Evolutionary conservation across 2,113 vertebrate genomes (phyloP).

Genomic region (Oenanthe oenanthe): DNA sequence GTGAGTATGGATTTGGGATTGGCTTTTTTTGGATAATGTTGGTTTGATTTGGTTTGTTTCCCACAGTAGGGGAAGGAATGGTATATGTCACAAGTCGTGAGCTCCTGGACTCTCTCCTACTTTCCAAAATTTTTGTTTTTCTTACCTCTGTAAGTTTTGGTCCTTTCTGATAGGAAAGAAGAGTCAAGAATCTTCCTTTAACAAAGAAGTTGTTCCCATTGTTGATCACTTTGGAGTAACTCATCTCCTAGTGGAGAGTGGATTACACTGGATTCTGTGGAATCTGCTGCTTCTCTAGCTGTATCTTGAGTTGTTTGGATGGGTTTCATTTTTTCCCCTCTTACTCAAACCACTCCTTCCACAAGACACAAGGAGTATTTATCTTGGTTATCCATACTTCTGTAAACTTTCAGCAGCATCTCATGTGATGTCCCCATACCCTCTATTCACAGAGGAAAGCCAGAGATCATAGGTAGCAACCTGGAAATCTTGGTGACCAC

Average conservation of each 20-base stretch:
- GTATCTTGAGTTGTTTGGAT: background rate
- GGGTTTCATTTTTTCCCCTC: background rate
- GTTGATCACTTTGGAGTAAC: background rate
- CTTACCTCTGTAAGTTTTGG: background rate
- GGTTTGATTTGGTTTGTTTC: background rate
- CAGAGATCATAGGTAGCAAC: conserved; percentile 93
- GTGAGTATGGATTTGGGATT: background rate
- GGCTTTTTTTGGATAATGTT: background rate
- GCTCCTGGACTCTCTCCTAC: background rate
- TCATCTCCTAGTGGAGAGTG: background rate
- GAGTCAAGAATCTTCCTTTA: background rate
- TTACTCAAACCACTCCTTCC: background rate
- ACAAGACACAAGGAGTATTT: background rate
- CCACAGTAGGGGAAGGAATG: background rate
- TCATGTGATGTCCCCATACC: background rate
- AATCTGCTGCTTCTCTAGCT: background rate
- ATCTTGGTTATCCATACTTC: background rate
- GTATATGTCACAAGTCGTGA: background rate
- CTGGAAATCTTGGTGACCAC: conserved; percentile 87
- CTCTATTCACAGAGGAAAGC: conserved; percentile 81
- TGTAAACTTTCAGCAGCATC: background rate
- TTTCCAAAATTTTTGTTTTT: background rate
- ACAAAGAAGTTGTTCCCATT: background rate
- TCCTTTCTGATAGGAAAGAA: background rate
- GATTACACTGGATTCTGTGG: background rate